These are phyloP conservation scores for Trichosurus vulpecula DNA, from an alignment of 2,797 vertebrate species.

Conservation along the genomic window DNA sequence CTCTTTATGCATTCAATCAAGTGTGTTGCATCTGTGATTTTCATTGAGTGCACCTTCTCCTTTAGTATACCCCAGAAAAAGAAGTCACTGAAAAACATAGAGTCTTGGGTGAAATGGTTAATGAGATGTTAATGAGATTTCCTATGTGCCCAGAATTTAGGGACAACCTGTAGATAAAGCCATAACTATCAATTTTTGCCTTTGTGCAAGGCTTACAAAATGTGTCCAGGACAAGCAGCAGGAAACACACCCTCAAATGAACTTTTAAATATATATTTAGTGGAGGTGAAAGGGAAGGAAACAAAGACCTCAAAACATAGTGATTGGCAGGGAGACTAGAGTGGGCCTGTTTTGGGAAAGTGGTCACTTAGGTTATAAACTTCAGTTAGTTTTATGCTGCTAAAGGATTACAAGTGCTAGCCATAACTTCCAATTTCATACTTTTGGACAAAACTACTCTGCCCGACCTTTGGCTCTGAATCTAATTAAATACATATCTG, in stretches of 20 bases:
- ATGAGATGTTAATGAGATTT: no score
- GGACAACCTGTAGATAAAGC: no score
- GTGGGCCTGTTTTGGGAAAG: background rate
- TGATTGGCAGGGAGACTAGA: background rate
- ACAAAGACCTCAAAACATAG: background rate
- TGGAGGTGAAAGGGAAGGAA: background rate
- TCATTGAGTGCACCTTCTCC: no score
- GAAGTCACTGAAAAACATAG: no score
- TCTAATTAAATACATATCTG: background rate
- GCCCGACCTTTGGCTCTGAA: background rate
- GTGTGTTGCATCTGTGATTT: no score
- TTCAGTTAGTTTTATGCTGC: background rate
- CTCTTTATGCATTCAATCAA: no score
- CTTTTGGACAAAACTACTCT: background rate
- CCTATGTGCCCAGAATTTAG: no score
- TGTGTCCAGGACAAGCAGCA: background rate
- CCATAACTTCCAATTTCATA: background rate
- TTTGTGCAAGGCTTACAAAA: background rate
- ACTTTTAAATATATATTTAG: background rate
- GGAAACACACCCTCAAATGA: background rate
- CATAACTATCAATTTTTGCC: background rate
- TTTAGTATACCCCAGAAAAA: no score
- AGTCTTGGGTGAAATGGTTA: no score
- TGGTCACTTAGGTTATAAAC: background rate
- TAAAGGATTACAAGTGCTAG: background rate